Base-by-base conservation (phyloP, 2,113 vertebrate species). In the Larimichthys crocea region DNA sequence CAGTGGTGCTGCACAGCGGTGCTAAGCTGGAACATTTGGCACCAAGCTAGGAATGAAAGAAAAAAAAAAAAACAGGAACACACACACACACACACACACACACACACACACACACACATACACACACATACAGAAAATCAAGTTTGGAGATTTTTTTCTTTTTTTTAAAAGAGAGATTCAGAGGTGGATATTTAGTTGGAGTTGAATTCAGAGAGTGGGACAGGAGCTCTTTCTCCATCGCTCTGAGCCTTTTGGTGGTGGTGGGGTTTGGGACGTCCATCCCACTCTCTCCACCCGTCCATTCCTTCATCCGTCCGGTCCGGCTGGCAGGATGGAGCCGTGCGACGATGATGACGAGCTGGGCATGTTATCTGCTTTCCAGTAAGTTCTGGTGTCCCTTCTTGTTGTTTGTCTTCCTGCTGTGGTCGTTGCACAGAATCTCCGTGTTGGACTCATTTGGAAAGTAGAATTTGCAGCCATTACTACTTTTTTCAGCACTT, bases 341-440 rank as follows among this genome's bases (percentile, higher is more conserved):
- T 94, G 91, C 46, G 91, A 95, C 12, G 95, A 93, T 16, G 91
- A 93, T n/a, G 90, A 93, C 0, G 84, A 93, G 2, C 14, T 94
- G 89, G 94, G 96, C 93, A 92, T 94, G 90, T 94, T 95, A 84
- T 93, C 93, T 0, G 88, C 95, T 89, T 95, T 94, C 87, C 95
- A 96, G 95, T 97, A 88, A 96, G 95, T 95, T 94, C 17, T 29
- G 40, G 11, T 56, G 5, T 59, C 63, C 19, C 40, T 4, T 4
- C 46, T 64, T 31, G 29, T 55, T 56, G 57, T 71, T 26, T 61
- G 57, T 71, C 22, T 61, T 10, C 24, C 56, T 24, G 42, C n/a
- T 26, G 61, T 69, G 24, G 26, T 50, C 17, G 22, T 16, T 26
- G 46, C 5, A 20, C 46, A 64, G 35, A 49, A 1, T 42, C 16